Percentiles rank a stretch among this genome's conserved stretches.
Conservation (phyloP, 2,797 vertebrate genomes). For the Sarcophilus harrisii region DNA sequence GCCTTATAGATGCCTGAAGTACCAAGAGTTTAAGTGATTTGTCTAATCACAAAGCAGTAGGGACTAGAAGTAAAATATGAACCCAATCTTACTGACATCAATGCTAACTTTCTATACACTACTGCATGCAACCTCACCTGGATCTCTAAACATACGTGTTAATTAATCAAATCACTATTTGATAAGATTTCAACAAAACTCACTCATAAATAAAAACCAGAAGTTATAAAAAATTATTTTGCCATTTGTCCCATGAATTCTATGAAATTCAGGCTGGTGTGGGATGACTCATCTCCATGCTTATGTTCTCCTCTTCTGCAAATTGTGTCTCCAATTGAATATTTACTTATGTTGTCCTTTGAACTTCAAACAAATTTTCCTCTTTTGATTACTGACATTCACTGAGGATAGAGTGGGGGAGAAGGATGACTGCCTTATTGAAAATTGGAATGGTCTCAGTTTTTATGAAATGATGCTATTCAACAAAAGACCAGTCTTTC, state of each 20-base stretch:
- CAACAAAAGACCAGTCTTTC: conserved; percentile 8
- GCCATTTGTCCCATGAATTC: background rate
- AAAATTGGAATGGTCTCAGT: conserved; percentile 3
- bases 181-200: conserved; percentile 20
- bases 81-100: background rate
- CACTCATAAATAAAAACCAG: conserved; percentile 9
- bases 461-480: conserved; percentile 50
- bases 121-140: background rate
- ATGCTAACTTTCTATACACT: background rate
- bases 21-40: background rate
- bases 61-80: background rate
- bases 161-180: conserved; percentile 18
- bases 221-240: conserved; percentile 17
- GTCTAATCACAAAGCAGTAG: background rate
- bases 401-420: background rate
- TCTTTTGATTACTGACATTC: background rate
- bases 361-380: conserved; percentile 13
- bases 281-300: background rate
- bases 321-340: background rate
- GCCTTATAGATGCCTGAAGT: background rate
- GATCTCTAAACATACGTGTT: conserved; percentile 18
- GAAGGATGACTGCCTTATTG: background rate
- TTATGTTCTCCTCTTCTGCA: background rate
- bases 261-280: conserved; percentile 25
- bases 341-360: background rate